Evolutionary conservation across 1,140 invertebrate species (phyloP).

Genomic region (Scaptodrosophila lebanonensis): DNA sequence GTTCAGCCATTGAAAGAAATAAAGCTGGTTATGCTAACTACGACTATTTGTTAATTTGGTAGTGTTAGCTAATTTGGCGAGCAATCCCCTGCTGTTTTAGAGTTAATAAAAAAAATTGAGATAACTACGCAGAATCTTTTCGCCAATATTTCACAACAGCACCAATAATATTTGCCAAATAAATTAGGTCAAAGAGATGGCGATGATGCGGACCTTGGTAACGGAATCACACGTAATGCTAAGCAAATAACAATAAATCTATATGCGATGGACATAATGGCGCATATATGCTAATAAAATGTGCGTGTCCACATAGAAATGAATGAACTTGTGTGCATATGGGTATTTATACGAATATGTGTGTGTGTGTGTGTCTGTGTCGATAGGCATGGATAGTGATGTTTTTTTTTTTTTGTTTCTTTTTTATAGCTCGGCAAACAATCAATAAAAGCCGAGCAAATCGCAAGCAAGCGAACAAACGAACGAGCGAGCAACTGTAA

Average conservation of each 20-base stretch:
- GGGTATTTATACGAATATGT: no score
- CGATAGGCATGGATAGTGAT: no score
- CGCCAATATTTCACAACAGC: slow-evolving; percentile 15
- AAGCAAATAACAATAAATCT: slow-evolving; percentile 28
- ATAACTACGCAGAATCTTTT: slow-evolving; percentile 7
- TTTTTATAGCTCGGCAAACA: background rate
- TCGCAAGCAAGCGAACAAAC: slow-evolving; percentile 45
- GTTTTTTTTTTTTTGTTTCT: no score
- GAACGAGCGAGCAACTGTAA: slow-evolving; percentile 50
- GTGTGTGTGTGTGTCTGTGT: no score
- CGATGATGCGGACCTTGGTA: slow-evolving; percentile 10
- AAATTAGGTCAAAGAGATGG: slow-evolving; percentile 62
- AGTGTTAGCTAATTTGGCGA: background rate
- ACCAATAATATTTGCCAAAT: slow-evolving; percentile 60
- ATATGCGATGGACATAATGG: slow-evolving; percentile 15
- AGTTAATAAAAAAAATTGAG: slow-evolving; percentile 25
- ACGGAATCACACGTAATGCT: slow-evolving; percentile 43
- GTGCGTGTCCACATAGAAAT: slow-evolving; percentile 51
- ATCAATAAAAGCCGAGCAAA: background rate
- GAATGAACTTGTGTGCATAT: slow-evolving; percentile 17
- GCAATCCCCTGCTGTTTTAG: background rate
- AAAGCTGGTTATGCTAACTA: no score
- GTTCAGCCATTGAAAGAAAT: no score
- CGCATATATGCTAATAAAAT: slow-evolving; percentile 59
- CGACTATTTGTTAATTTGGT: no score